Evolutionary conservation across 2,888 invertebrate species (phyloP), one percentile per base, ranked within the genome.

Genomic region (Loripinus fragilis): DNA sequence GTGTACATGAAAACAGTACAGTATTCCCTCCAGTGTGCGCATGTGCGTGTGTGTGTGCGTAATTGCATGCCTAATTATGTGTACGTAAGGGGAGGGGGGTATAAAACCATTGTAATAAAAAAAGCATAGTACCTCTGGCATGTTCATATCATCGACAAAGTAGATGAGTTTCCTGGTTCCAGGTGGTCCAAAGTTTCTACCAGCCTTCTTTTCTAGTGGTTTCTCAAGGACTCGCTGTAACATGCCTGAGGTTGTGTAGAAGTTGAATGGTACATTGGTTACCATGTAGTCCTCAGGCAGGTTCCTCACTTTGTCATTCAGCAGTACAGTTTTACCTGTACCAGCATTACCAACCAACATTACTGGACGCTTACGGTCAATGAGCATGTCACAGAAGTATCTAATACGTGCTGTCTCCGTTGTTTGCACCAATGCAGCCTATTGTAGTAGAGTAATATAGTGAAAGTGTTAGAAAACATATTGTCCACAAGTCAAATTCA

Each of bases 141-240:
- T 99, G 92, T 99, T 99, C 96, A 99, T 96, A 91, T 99, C 99
- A 91, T 99, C 99, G 79, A 99, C 96, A 92, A 99, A 99, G 93
- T 98, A 99, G 81, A 99, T 96, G 55, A 99, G 94, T 0, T 97
- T 97, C 94, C 98, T 98, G 90, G 96, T 98, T 20, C 98, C 98
- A 0, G 98, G 98, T 20, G 99, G 99, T 0, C 98, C 99, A 91
- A 96, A 99, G 94, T 98, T 98, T 83, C 98, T 95, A 10, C 97
- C 98, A 15, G 98, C 98, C 94, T 99, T 99, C 94, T 99, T 99
- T 93, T 99, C 99, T 77, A 99, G 93, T 8, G 98, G 97, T 92
- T 97, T 98, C 93, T 99, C 99, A 74, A 99, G 94, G 71, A 98
- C 96, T 33, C 91, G 82, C 97, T 69, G 98, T 80, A 94, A 89